Evolutionary conservation across 2,888 invertebrate species (phyloP), one percentile per base, ranked within the genome.

Genomic region (Andrena bicolor): DNA sequence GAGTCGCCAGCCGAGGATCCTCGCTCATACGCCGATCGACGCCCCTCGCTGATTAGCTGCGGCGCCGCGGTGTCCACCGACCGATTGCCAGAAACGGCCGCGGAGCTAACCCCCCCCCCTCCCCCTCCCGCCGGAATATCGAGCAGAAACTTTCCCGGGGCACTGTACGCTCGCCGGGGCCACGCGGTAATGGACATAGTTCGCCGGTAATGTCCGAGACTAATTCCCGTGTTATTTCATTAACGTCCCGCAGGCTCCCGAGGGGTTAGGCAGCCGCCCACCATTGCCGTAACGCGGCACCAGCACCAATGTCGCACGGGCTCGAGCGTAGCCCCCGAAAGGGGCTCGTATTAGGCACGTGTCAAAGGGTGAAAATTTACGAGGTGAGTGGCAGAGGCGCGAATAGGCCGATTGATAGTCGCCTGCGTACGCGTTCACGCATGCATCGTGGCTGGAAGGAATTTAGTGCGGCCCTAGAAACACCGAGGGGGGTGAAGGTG

Each of bases 161-260:
- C 63, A 35, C 76, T 73, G 84, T 82, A 82, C 78, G 69, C 70
- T 68, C 78, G 80, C 85, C 81, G 87, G 85, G 88, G 56, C 56
- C 63, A 16, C 89, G 87, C 90, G 90, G 89, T 94, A 94, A 94
- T 94, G 94, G 93, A 93, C 94, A 94, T 94, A 93, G 94, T 94
- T 94, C 91, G 93, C 88, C 89, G 93, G 92, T 94, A 94, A 94
- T 94, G 94, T 94, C 94, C 94, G 93, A 93, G 93, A 94, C 94
- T 94, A 94, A 94, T 94, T 92, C 93, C 92, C 94, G 93, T 93
- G 94, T 94, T 94, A 94, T 94, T 94, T 94, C 93, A 94, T 94
- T 94, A 94, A 93, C 93, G 92, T 93, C 92, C 93, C 91, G 88
- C 92, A 90, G 70, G 90, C 88, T 91, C 91, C 90, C 90, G 87